A percentile compares a stretch with the other conserved stretches of the same genome.
phyloP scores from a whole-genome alignment of 1,140 invertebrate species.

The Acromyrmex echinatior region DNA sequence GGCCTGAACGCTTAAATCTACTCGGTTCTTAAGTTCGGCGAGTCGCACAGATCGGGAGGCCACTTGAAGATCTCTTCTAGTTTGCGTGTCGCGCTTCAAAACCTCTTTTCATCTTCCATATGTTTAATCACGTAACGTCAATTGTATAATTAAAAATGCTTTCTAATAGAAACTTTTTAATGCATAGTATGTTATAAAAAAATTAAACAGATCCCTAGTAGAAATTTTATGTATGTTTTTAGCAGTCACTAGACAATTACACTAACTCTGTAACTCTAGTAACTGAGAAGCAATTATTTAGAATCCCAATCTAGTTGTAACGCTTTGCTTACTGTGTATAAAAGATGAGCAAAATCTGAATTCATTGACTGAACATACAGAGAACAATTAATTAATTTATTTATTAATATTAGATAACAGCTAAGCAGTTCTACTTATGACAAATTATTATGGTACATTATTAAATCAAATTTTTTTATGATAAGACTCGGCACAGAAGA shows the following conservation, averaged over 20 bases:
- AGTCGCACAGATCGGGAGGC: not conserved
- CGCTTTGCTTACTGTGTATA: no score
- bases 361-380: no score
- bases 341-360: no score
- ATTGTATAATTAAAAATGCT: not conserved
- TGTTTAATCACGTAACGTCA: not conserved
- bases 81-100: slow-evolving; percentile 16
- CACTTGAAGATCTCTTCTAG: slow-evolving; percentile 38
- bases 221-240: no score
- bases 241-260: no score
- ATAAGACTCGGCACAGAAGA: not conserved
- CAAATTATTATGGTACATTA: not conserved
- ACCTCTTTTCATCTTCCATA: slow-evolving; percentile 10
- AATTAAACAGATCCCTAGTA: not conserved
- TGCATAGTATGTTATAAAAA: not conserved
- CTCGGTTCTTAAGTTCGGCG: slow-evolving; percentile 14
- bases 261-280: no score
- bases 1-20: slow-evolving; percentile 58
- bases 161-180: not conserved
- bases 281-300: no score
- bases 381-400: no score
- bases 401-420: no score
- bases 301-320: no score
- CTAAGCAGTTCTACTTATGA: no score
- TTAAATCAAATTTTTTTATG: not conserved